These are phyloP conservation scores for Oikopleura vanhoeffeni DNA, from an alignment of 23 tunicate genomes.

Conservation along the genomic window DNA sequence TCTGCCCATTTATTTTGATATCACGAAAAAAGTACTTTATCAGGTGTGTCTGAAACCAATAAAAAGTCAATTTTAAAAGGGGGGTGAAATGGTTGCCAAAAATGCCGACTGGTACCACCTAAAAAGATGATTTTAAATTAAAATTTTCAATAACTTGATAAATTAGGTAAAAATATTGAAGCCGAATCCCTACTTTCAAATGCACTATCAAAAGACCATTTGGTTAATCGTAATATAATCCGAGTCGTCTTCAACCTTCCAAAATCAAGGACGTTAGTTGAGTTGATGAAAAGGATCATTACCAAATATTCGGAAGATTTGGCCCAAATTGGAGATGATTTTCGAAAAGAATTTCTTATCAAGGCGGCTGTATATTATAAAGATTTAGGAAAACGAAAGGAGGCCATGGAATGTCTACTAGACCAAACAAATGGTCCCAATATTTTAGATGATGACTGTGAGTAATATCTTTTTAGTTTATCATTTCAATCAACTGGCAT, in stretches of 20 bases:
- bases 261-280: neutral
- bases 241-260: neutral
- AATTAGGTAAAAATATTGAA: neutral
- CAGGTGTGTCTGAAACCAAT: too few relatives aligned
- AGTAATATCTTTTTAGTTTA: neutral
- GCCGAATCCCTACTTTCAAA: neutral
- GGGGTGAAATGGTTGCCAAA: too few relatives aligned
- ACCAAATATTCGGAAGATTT: neutral
- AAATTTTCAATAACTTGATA: too few relatives aligned
- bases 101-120: too few relatives aligned
- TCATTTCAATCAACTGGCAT: too few relatives aligned
- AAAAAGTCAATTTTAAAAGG: too few relatives aligned
- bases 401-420: neutral
- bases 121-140: too few relatives aligned
- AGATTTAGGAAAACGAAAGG: neutral
- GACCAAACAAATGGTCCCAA: neutral
- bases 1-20: too few relatives aligned
- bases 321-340: neutral
- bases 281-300: neutral
- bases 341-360: neutral
- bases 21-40: too few relatives aligned
- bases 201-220: neutral
- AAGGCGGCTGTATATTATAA: neutral
- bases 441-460: neutral
- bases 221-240: neutral